Percentiles rank a stretch among this genome's conserved stretches.
These are phyloP conservation scores for Molorchus minor DNA, from an alignment of 2,888 invertebrate species.

Conservation along the genomic window DNA sequence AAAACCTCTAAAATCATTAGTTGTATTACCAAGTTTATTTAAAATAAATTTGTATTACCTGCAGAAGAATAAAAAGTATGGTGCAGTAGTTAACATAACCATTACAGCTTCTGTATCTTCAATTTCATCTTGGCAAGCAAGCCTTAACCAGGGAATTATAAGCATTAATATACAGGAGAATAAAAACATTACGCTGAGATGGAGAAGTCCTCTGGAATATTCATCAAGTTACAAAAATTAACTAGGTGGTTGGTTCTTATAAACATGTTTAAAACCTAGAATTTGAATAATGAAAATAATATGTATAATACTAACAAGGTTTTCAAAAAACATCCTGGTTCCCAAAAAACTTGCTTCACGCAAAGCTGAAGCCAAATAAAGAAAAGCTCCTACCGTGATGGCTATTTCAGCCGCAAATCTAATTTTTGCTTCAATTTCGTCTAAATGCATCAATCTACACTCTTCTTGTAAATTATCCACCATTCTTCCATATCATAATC, in stretches of 20 bases:
- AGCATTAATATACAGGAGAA: conserved; percentile 91
- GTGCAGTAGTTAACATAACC: conserved; percentile 94
- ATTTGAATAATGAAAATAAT: conserved; percentile 1
- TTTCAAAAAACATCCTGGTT: conserved; percentile 92
- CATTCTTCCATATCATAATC: conserved; percentile 70
- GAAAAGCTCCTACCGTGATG: conserved; percentile 82
- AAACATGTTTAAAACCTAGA: neutral
- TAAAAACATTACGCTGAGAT: conserved; percentile 91
- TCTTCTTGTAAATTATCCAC: conserved; percentile 78
- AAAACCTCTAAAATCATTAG: conserved; percentile 78
- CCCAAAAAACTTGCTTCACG: conserved; percentile 92
- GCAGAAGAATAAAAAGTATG: conserved; percentile 97
- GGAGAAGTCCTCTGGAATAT: conserved; percentile 81
- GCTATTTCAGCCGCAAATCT: conserved; percentile 81
- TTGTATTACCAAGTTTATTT: neutral
- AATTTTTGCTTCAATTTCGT: conserved; percentile 69
- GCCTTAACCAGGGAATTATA: conserved; percentile 82
- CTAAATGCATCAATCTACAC: conserved; percentile 75
- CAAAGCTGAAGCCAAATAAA: conserved; percentile 85
- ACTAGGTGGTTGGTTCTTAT: neutral
- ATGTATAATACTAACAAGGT: conserved; percentile 72
- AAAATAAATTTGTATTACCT: conserved; percentile 67
- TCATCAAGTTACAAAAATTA: neutral
- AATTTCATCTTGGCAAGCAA: conserved; percentile 84
- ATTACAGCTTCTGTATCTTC: conserved; percentile 93